Conservation (phyloP, 2,113 vertebrate species). For the Nasalis larvatus region DNA sequence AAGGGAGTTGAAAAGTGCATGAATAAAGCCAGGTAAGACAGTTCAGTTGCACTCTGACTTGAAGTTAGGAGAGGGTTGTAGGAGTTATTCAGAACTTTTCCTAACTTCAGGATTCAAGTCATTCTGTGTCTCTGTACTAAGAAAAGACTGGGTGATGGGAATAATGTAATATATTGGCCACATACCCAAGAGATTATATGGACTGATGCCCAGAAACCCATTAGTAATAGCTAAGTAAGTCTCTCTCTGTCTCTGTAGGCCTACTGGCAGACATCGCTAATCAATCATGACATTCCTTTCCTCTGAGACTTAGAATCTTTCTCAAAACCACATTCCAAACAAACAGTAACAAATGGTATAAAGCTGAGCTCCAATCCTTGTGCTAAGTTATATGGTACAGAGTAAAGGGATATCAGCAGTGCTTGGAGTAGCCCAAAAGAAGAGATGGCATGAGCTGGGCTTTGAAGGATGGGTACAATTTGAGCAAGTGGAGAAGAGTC, state of each 20-base stretch:
- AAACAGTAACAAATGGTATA: background rate
- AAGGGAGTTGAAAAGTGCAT: background rate
- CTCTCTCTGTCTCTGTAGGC: background rate
- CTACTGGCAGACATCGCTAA: background rate
- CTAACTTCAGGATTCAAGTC: background rate
- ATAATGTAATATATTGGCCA: background rate
- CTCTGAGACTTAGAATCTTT: background rate
- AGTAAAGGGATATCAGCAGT: background rate
- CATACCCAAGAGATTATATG: background rate
- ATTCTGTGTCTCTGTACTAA: background rate
- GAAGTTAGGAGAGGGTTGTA: background rate
- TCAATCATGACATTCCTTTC: background rate
- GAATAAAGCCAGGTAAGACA: background rate
- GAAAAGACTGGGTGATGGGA: background rate
- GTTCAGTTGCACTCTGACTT: background rate
- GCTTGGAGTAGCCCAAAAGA: background rate
- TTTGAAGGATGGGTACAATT: background rate
- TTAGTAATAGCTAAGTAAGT: background rate
- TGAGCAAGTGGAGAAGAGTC: background rate
- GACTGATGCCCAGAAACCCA: background rate
- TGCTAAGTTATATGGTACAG: background rate
- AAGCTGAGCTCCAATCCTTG: background rate
- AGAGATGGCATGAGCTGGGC: background rate
- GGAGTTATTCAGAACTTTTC: background rate
- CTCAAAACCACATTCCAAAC: background rate